Base-by-base conservation (phyloP, 2,888 invertebrate species). In the Orchesella flavescens region DNA sequence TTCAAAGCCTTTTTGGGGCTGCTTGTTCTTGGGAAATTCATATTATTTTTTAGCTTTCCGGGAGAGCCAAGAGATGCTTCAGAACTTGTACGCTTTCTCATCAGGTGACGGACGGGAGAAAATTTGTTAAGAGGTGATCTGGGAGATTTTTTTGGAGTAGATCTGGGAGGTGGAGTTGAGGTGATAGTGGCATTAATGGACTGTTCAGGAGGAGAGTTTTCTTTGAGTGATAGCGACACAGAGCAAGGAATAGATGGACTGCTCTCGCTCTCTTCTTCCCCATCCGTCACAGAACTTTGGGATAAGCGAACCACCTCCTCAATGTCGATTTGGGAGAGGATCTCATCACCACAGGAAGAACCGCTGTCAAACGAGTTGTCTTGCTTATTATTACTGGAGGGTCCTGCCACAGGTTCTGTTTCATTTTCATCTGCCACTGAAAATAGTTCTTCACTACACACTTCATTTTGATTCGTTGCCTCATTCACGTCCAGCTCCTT, bases 101-200 rank as follows among this genome's bases (percentile, higher is more conserved):
- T 57, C 4, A 86, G 23, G 19, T 85, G 84, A 1, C 84, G 49
- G n/a, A 87, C 65, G 17, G 87, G 86, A 19, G 87, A 87, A 75
- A 85, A 87, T 5, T 84, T 65, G 49, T 73, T 85, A 0, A 86
- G 21, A 34, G 66, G 71, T 0, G 81, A 71, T 76, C 85, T 86
- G 7, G 87, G 80, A 1, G 82, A 82, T 68, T 85, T 86, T 5
- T 61, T 79, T 1, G 86, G 84, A n/a, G 84, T 59, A 3, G 23
- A 24, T 43, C 49, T 46, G 15, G 46, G 63, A 10, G 44, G 68
- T 9, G 61, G 66, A 53, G 23, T 72, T 65, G 55, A n/a, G n/a
- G n/a, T n/a, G n/a, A n/a, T n/a, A n/a, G n/a, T n/a, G n/a, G n/a
- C n/a, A n/a, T n/a, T n/a, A n/a, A n/a, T n/a, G n/a, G n/a, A n/a